phyloP scores from a whole-genome alignment of 2,113 vertebrate genomes.

The Rissa tridactyla region DNA sequence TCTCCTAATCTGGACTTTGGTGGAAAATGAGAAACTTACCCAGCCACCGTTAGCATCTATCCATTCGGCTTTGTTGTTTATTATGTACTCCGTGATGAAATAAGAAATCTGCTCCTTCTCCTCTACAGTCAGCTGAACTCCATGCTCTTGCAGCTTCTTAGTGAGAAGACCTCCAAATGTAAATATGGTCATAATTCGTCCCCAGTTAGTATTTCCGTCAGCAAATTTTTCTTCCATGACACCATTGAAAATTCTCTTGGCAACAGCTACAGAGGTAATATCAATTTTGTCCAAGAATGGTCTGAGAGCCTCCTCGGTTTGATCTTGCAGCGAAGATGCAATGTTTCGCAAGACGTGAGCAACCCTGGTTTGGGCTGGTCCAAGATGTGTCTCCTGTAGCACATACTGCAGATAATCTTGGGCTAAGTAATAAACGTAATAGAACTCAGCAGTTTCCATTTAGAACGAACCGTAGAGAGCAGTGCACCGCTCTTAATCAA shows the following conservation, averaged over 20 bases:
- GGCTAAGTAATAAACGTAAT: conserved; percentile 58
- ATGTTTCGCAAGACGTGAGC: conserved; percentile 54
- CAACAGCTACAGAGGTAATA: conserved; percentile 53
- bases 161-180: conserved; percentile 71
- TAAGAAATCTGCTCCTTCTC: conserved; percentile 58
- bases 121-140: conserved; percentile 17
- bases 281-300: conserved; percentile 47
- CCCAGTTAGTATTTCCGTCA: conserved; percentile 78
- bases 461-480: background rate
- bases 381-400: background rate
- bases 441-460: conserved; percentile 66
- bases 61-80: conserved; percentile 67
- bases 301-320: conserved; percentile 59
- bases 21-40: conserved; percentile 62
- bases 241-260: conserved; percentile 61
- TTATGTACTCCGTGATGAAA: conserved; percentile 75
- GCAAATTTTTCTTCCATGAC: conserved; percentile 75
- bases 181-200: conserved; percentile 76
- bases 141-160: conserved; percentile 64
- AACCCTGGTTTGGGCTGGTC: conserved; percentile 22
- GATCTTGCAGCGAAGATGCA: conserved; percentile 58
- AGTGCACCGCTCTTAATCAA: background rate
- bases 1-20: background rate
- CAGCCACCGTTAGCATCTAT: conserved; percentile 75
- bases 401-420: conserved; percentile 69